Evolutionary conservation across 2,113 vertebrate genomes (phyloP), one percentile per base, ranked within the genome.

Genomic region (Pontoporia blainvillei): DNA sequence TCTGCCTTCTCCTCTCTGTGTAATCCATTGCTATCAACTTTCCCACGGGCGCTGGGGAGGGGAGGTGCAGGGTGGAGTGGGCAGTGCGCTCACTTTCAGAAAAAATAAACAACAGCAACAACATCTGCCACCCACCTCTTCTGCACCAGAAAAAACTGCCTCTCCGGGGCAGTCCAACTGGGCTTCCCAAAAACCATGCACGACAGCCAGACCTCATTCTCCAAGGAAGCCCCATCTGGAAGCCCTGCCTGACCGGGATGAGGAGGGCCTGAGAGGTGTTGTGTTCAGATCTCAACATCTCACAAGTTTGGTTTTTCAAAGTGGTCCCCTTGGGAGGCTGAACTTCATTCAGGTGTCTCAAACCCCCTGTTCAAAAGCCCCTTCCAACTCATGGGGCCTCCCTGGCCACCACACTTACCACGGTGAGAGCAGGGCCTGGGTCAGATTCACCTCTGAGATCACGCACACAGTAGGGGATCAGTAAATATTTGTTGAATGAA

Each of bases 11-110:
- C 83, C 84, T 97, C 1, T 0, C 94, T 86, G 54, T 90, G 95
- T 97, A 98, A 97, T 97, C 97, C 97, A 97, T 97, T 25, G 59
- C 94, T 97, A 97, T 97, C 18, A 97, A 98, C 97, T 97, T 95
- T 84, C 86, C 94, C 46, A 0, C 34, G 36, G 96, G 96, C 61
- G 0, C 72, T 73, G 41, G 83, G 76, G 72, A 59, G 66, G 85
- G 87, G 66, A 66, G 85, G 15, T 46, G 73, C 21, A 36, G 11
- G 67, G 57, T 23, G 62, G 86, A 72, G 91, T 10, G 36, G 75
- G 41, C 27, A 31, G 44, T 11, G 31, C 17, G 44, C 34, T 93
- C 84, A 23, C 41, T 96, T 91, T 79, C 95, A 73, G 75, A 79
- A 95, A 69, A 94, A 90, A 91, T 39, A 95, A 97, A 87, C 78